Percentiles rank a stretch among this genome's conserved stretches.
These are phyloP conservation scores for Heliconius hermathena DNA, from an alignment of 1,140 invertebrate genomes.

Conservation along the genomic window DNA sequence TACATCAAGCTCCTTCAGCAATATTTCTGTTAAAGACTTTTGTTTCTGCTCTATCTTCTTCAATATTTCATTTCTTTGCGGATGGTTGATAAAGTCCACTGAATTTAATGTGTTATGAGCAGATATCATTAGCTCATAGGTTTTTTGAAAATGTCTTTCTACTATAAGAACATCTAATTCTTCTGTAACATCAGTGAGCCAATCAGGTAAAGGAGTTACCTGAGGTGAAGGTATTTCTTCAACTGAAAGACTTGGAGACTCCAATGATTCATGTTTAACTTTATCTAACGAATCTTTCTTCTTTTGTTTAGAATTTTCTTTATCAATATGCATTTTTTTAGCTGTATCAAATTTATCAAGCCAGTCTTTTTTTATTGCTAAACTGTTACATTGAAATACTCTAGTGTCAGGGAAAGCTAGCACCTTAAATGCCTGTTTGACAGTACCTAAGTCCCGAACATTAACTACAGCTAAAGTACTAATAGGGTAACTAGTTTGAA, in stretches of 20 bases:
- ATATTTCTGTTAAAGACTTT: conserved; percentile 90
- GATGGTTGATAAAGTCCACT: conserved; percentile 73
- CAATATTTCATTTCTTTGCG: conserved; percentile 67
- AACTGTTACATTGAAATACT: conserved; percentile 94
- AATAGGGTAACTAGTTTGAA: conserved; percentile 94
- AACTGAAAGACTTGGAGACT: conserved; percentile 74
- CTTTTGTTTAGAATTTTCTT: conserved; percentile 85
- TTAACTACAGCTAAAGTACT: conserved; percentile 97
- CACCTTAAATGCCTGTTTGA: conserved; percentile 96
- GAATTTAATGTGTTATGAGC: conserved; percentile 76
- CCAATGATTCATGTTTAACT: conserved; percentile 71
- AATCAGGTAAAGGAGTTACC: conserved; percentile 88
- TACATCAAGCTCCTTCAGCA: conserved; percentile 94
- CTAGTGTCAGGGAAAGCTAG: conserved; percentile 96
- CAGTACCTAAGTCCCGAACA: conserved; percentile 93
- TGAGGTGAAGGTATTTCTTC: conserved; percentile 82
- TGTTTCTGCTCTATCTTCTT: conserved; percentile 88
- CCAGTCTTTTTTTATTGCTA: conserved; percentile 96
- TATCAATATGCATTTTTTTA: conserved; percentile 91
- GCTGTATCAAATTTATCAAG: conserved; percentile 95
- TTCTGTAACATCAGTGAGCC: conserved; percentile 95
- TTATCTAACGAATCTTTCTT: conserved; percentile 76
- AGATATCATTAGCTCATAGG: conserved; percentile 90
- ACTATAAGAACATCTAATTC: conserved; percentile 98
- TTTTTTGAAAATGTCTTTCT: conserved; percentile 98